phyloP scores from a whole-genome alignment of 2,797 vertebrate genomes.

The Eutrigla gurnardus region DNA sequence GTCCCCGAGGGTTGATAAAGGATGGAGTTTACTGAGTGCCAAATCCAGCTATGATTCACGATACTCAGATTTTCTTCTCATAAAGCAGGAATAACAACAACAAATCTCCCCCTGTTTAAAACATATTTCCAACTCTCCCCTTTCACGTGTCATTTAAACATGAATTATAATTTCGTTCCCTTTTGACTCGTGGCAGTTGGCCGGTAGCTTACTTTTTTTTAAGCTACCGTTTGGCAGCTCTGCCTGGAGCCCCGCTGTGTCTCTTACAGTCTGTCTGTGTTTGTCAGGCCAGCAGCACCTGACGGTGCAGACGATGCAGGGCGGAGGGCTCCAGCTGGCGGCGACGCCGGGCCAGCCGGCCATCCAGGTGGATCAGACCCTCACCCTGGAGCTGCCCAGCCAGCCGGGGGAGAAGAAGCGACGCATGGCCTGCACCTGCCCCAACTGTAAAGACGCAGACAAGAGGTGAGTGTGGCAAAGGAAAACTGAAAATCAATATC shows the following conservation, averaged over 20 bases:
- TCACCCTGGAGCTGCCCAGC: constrained; percentile 89
- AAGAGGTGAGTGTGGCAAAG: constrained; percentile 85
- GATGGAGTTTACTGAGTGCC: too few species aligned
- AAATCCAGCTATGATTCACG: too few species aligned
- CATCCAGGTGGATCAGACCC: constrained; percentile 94
- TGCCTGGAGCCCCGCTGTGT: not conserved
- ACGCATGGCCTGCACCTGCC: constrained; percentile 97
- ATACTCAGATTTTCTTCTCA: too few species aligned
- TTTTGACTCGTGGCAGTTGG: not conserved
- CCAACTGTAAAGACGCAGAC: constrained; percentile 98
- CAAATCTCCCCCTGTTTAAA: too few species aligned
- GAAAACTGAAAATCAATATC: not conserved
- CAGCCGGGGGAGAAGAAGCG: constrained; percentile 93
- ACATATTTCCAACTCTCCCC: too few species aligned
- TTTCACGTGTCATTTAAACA: too few species aligned
- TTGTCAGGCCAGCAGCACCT: constrained; percentile 95
- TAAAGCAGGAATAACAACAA: too few species aligned
- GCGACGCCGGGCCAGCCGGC: constrained; percentile 85
- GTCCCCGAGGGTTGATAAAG: too few species aligned
- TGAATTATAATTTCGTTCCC: not conserved
- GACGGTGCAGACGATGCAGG: constrained; percentile 92
- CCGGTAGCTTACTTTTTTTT: constrained; percentile 1
- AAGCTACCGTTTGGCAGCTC: not conserved
- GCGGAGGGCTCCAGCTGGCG: constrained; percentile 93
- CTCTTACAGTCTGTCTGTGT: constrained; percentile 2